These are phyloP conservation scores for Scaptodrosophila lebanonensis DNA, from an alignment of 1,140 invertebrate genomes.

Conservation along the genomic window DNA sequence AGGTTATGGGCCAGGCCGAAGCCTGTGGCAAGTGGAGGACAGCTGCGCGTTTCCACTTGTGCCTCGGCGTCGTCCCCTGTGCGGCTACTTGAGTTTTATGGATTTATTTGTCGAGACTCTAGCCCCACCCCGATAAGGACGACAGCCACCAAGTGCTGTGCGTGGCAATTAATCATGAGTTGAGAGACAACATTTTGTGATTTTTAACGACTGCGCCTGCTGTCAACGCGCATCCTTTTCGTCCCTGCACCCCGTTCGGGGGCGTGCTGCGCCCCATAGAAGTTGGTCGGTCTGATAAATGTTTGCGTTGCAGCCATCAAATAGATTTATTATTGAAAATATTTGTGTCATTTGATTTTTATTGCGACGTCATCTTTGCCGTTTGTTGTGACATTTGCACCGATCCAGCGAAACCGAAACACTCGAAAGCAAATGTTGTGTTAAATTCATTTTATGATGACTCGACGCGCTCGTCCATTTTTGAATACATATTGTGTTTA, in stretches of 20 bases:
- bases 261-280: constrained; percentile 27
- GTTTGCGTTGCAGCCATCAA: constrained; percentile 48
- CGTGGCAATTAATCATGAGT: constrained; percentile 60
- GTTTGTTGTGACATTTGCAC: constrained; percentile 37
- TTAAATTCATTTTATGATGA: constrained; percentile 71
- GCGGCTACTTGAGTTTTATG: not conserved
- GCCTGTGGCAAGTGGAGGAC: constrained; percentile 10
- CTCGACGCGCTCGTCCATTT: constrained; percentile 40
- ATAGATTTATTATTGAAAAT: constrained; percentile 76
- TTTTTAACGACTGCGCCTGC: constrained; percentile 65
- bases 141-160: not conserved
- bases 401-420: not conserved
- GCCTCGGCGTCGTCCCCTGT: not conserved
- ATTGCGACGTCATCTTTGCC: constrained; percentile 16
- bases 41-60: constrained; percentile 29
- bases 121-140: not conserved
- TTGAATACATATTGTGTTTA: constrained; percentile 41
- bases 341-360: constrained; percentile 63
- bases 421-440: constrained; percentile 57
- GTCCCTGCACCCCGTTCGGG: constrained; percentile 16
- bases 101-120: no score
- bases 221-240: constrained; percentile 55
- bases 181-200: constrained; percentile 51
- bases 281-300: constrained; percentile 55
- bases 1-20: constrained; percentile 19